Percentiles rank a stretch among this genome's conserved stretches.
These are phyloP conservation scores for Serripes groenlandicus DNA, from an alignment of 2,888 invertebrate species.

Conservation along the genomic window DNA sequence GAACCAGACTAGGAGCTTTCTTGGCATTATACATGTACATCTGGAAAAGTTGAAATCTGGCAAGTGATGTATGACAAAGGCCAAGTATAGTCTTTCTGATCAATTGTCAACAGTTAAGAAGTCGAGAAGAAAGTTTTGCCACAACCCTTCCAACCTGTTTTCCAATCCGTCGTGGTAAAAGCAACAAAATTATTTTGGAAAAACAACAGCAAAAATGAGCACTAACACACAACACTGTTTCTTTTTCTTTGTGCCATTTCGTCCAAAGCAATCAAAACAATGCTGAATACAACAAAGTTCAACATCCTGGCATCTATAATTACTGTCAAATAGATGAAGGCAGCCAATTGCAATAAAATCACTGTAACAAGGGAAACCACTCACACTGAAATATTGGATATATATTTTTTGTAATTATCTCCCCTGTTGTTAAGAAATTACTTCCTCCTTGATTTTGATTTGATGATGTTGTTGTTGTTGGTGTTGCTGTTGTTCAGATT, in stretches of 20 bases:
- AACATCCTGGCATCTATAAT: too few species aligned
- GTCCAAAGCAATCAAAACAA: not conserved
- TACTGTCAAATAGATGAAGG: not conserved
- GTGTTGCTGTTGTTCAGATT: constrained; percentile 2
- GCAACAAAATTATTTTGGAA: not conserved
- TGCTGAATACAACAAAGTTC: not conserved
- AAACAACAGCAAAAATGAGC: not conserved
- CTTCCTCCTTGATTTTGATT: constrained; percentile 68
- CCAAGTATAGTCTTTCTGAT: too few species aligned
- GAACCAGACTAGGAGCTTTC: too few species aligned
- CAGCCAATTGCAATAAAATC: not conserved
- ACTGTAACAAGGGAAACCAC: constrained; percentile 6
- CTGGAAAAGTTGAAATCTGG: not conserved
- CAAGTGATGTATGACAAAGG: not conserved
- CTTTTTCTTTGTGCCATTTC: not conserved
- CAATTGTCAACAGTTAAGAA: too few species aligned
- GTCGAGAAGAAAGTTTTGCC: too few species aligned
- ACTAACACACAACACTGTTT: not conserved
- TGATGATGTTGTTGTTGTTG: constrained; percentile 25
- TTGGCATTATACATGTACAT: too few species aligned
- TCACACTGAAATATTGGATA: constrained; percentile 5
- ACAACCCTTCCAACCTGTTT: too few species aligned
- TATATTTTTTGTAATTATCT: not conserved
- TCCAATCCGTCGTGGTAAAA: too few species aligned
- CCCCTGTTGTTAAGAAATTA: constrained; percentile 58